Evolutionary conservation across 1,140 invertebrate species (phyloP).

Genomic region (Drosophila simulans): DNA sequence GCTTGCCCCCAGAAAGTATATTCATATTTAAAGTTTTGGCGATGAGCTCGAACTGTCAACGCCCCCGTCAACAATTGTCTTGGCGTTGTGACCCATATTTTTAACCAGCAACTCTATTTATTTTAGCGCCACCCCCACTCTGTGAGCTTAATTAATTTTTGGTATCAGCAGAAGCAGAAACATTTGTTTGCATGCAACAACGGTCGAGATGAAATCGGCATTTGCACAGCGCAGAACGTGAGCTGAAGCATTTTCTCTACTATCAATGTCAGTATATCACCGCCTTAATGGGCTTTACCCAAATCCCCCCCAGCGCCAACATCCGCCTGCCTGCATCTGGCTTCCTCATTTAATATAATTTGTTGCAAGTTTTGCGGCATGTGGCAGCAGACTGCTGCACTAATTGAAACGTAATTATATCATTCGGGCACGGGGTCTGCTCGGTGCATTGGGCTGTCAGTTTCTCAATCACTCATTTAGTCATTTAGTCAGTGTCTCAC

Average conservation of each 20-base stretch:
- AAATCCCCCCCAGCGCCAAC: background rate
- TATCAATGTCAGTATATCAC: conserved; percentile 46
- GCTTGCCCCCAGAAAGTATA: background rate
- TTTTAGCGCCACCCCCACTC: background rate
- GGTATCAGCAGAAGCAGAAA: conserved; percentile 23
- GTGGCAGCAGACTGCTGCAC: conserved; percentile 47
- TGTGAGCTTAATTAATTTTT: conserved; percentile 37
- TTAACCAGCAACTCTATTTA: conserved; percentile 1
- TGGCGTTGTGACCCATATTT: conserved; percentile 32
- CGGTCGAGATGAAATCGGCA: conserved; percentile 6
- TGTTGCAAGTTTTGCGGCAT: conserved; percentile 52
- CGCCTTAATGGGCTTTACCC: conserved; percentile 21
- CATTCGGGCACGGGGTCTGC: conserved; percentile 47
- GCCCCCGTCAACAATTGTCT: conserved; percentile 22
- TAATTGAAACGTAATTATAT: conserved; percentile 70
- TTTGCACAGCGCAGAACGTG: conserved; percentile 1
- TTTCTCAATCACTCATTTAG: conserved; percentile 19
- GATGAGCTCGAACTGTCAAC: conserved; percentile 42
- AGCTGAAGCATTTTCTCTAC: background rate
- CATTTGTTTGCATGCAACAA: conserved; percentile 26
- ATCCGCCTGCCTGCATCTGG: conserved; percentile 40
- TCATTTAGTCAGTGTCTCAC: conserved; percentile 20
- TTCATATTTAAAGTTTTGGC: conserved; percentile 44
- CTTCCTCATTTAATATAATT: conserved; percentile 55
- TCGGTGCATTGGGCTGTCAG: conserved; percentile 14